A percentile compares a stretch with the other conserved stretches of the same genome.
Evolutionary conservation across 2,888 invertebrate genomes (phyloP).

Genomic region (Chouioia cunea): DNA sequence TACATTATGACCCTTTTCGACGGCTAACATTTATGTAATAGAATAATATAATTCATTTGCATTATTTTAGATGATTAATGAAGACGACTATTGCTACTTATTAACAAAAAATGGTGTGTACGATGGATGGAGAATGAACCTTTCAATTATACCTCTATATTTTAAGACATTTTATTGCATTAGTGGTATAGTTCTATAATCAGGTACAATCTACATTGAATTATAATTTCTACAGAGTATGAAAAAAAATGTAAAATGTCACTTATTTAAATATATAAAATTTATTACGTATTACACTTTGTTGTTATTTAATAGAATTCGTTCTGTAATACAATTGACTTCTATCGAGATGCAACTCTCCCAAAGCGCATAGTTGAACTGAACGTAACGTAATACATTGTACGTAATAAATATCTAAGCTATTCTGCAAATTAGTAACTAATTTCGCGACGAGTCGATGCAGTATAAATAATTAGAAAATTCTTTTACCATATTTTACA

Average conservation of each 20-base stretch:
- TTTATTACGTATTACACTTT: too few relatives aligned
- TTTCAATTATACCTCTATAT: slow-evolving; percentile 28
- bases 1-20: slow-evolving; percentile 27
- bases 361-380: slow-evolving; percentile 19
- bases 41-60: slow-evolving; percentile 11
- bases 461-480: slow-evolving; percentile 13
- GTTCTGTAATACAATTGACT: slow-evolving; percentile 16
- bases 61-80: slow-evolving; percentile 24
- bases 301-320: too few relatives aligned
- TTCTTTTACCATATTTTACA: slow-evolving; percentile 14
- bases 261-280: slow-evolving; percentile 40
- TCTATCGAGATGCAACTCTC: slow-evolving; percentile 23
- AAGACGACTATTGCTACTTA: slow-evolving; percentile 19
- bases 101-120: slow-evolving; percentile 61
- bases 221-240: slow-evolving; percentile 21
- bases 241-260: slow-evolving; percentile 15
- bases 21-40: slow-evolving; percentile 27
- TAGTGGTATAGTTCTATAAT: slow-evolving; percentile 12
- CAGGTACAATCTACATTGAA: slow-evolving; percentile 19
- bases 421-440: slow-evolving; percentile 15
- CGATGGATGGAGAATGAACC: slow-evolving; percentile 37
- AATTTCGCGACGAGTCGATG: slow-evolving; percentile 14
- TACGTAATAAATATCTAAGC: slow-evolving; percentile 25
- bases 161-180: slow-evolving; percentile 10
- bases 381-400: slow-evolving; percentile 11